Evolutionary conservation across 1,140 invertebrate genomes (phyloP), one percentile per base, ranked within the genome.

Genomic region (Drosophila subpulchrella): DNA sequence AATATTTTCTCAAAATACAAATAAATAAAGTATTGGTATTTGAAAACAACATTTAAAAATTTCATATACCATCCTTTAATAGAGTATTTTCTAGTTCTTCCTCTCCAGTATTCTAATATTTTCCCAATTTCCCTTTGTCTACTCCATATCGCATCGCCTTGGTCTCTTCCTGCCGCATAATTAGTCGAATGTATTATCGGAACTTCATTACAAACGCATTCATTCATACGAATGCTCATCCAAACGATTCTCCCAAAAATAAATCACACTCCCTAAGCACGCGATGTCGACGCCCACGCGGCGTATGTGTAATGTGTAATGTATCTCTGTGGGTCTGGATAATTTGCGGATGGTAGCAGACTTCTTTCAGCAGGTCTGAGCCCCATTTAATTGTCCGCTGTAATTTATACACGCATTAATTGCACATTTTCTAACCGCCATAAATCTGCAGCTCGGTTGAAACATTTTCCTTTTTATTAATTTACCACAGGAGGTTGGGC

Each of bases 251-350:
- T 73, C 60, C 55, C 76, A 78, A 71, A 75, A 63, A 80, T 81
- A 81, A 80, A 81, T 81, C 77, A 81, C 74, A 62, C 63, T 48
- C 57, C 63, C 67, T 81, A 81, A 81, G 78, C 78, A 81, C 78
- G 66, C 78, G 58, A 81, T 65, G 66, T 81, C 78, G 79, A 71
- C 78, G 78, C 72, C 75, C 54, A 77, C 65, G 47, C 39, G 62
- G 75, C 75, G 75, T 77, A 78, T 78, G 75, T 71, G 75, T 27
- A 27, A 27, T 27, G 27, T 76, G 42, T 39, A 32, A 20, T 61
- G 42, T 50, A 48, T 48, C 36, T 55, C 24, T 70, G 11, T 34
- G 36, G 13, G 20, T 17, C 30, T 24, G 15, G 32, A 17, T 42
- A 38, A 34, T 20, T 30, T 54, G 27, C 24, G 1, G 44, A 48